Evolutionary conservation across 2,113 vertebrate genomes (phyloP).

Genomic region (Machaerirhynchus nigripectus): DNA sequence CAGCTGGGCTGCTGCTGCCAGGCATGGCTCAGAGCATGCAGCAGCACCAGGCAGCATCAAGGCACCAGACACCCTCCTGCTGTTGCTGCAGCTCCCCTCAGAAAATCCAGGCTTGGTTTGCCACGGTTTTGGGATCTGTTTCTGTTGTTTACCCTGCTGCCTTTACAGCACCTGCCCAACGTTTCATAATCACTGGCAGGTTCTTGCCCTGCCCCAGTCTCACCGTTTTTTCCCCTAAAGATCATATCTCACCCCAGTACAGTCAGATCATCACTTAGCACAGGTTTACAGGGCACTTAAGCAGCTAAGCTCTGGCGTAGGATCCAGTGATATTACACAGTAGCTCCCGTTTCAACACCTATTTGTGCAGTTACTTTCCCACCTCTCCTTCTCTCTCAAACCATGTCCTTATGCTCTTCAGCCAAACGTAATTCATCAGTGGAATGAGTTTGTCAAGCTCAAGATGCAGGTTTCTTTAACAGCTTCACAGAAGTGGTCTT

Average conservation of each 20-base stretch:
- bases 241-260: neutral
- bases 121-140: rapidly evolving
- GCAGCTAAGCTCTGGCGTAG: neutral
- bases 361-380: neutral
- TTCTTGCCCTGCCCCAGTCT: neutral
- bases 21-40: neutral
- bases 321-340: neutral
- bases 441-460: neutral
- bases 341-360: neutral
- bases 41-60: neutral
- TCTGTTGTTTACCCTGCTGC: neutral
- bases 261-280: neutral
- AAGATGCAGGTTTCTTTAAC: neutral
- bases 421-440: neutral
- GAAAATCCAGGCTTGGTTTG: neutral
- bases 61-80: neutral
- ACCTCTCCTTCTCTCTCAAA: neutral
- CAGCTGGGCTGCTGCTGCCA: neutral
- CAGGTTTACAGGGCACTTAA: neutral
- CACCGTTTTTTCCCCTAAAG: neutral
- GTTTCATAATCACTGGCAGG: neutral
- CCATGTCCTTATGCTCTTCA: neutral
- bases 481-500: neutral
- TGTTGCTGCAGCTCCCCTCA: neutral
- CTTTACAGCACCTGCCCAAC: neutral